Percentiles rank a stretch among this genome's conserved stretches.
Evolutionary conservation across 2,113 vertebrate genomes (phyloP).

Genomic region (Syngnathus typhle): DNA sequence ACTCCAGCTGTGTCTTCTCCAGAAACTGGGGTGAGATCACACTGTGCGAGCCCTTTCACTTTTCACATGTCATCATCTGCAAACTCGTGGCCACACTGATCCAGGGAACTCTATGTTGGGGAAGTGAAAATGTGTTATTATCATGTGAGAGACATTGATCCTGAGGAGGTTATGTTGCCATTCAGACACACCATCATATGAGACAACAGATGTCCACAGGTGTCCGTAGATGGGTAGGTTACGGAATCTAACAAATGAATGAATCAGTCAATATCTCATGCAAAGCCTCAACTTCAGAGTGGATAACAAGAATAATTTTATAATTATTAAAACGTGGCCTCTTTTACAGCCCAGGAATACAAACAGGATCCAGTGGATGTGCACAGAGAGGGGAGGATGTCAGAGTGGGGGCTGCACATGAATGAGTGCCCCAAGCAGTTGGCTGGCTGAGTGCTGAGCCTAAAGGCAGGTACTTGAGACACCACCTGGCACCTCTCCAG

Average conservation of each 20-base stretch:
- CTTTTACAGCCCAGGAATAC: background rate
- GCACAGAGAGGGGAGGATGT: background rate
- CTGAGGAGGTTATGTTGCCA: background rate
- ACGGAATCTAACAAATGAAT: background rate
- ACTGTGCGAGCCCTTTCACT: conserved; percentile 1
- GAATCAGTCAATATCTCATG: background rate
- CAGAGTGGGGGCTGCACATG: conserved; percentile 2
- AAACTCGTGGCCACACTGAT: background rate
- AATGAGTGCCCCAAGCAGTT: conserved; percentile 3
- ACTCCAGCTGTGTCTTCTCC: conserved; percentile 37
- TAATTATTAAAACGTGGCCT: background rate
- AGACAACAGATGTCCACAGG: background rate
- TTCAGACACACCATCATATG: background rate
- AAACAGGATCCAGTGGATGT: background rate
- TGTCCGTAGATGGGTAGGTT: background rate
- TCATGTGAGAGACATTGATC: conserved; percentile 24
- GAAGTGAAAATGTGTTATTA: conserved; percentile 44
- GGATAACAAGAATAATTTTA: background rate
- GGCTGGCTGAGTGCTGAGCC: conserved; percentile 3
- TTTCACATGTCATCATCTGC: conserved; percentile 45
- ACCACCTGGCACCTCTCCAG: conserved; percentile 7
- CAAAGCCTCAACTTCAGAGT: background rate
- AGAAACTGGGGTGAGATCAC: conserved; percentile 51
- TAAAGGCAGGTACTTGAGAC: background rate
- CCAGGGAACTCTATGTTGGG: conserved; percentile 43